These are phyloP conservation scores for Platorchestia sp. DNA, from an alignment of 1,140 invertebrate genomes.

Conservation along the genomic window DNA sequence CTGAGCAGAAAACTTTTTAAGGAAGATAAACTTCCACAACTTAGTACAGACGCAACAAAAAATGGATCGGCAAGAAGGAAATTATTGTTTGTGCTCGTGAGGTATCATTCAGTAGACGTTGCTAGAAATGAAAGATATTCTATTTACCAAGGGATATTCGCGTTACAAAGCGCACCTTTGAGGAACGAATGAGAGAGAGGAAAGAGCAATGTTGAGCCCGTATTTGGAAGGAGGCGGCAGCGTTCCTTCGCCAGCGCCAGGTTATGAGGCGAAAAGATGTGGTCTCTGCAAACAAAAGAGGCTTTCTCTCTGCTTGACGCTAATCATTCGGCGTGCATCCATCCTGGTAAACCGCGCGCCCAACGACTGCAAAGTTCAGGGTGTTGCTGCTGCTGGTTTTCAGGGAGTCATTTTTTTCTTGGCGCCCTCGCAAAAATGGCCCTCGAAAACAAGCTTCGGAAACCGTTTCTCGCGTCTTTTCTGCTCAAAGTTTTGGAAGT, in stretches of 20 bases:
- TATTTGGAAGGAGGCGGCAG: not conserved
- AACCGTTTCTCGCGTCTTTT: not conserved
- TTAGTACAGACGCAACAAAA: not conserved
- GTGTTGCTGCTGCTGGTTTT: not conserved
- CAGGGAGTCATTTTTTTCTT: not conserved
- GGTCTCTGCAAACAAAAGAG: conserved; percentile 50
- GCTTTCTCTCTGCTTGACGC: conserved; percentile 31
- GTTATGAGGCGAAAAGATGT: conserved; percentile 51
- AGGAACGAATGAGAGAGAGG: not conserved
- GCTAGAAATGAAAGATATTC: not conserved
- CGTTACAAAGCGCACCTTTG: not conserved
- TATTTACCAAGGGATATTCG: not conserved
- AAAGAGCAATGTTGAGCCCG: not conserved
- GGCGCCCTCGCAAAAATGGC: not conserved
- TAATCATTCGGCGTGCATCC: conserved; percentile 47
- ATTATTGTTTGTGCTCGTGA: not conserved
- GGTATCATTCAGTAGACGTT: not conserved
- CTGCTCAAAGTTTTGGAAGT: not conserved
- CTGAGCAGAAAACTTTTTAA: conserved; percentile 16
- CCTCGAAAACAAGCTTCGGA: not conserved
- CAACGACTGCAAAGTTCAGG: not conserved
- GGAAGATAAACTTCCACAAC: not conserved
- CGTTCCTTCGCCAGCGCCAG: not conserved
- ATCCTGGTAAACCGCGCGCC: conserved; percentile 7
- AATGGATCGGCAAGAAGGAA: not conserved